These are phyloP conservation scores for Formica exsecta DNA, from an alignment of 1,140 invertebrate genomes.

Conservation along the genomic window DNA sequence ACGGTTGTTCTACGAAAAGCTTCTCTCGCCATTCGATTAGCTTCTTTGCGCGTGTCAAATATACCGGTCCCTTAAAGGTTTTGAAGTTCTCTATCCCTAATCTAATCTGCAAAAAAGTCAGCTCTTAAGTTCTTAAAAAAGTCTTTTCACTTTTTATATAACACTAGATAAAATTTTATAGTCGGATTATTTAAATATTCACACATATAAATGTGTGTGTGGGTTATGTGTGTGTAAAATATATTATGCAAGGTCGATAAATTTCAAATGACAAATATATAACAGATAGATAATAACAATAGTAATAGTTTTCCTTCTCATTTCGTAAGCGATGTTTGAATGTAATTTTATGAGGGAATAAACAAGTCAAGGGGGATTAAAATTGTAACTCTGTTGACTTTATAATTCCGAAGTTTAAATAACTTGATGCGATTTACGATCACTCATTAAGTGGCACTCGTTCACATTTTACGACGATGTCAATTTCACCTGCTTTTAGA, in stretches of 20 bases:
- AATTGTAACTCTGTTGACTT: neutral
- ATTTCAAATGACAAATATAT: neutral
- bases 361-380: neutral
- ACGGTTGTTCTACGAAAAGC: conserved; percentile 52
- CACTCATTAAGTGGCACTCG: conserved; percentile 12
- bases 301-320: neutral
- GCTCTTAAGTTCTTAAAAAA: neutral
- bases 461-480: conserved; percentile 19
- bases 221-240: too few species aligned
- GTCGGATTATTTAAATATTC: neutral
- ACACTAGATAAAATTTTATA: neutral
- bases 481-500: neutral
- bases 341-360: neutral
- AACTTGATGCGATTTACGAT: conserved; percentile 23
- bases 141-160: neutral
- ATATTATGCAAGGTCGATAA: neutral
- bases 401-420: conserved; percentile 6
- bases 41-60: neutral
- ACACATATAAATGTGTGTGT: neutral
- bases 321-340: neutral
- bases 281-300: neutral
- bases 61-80: neutral
- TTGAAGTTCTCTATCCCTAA: neutral
- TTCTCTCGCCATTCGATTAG: conserved; percentile 54
- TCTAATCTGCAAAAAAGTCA: neutral